These are phyloP conservation scores for Cydia splendana DNA, from an alignment of 1,140 invertebrate species.

Conservation along the genomic window DNA sequence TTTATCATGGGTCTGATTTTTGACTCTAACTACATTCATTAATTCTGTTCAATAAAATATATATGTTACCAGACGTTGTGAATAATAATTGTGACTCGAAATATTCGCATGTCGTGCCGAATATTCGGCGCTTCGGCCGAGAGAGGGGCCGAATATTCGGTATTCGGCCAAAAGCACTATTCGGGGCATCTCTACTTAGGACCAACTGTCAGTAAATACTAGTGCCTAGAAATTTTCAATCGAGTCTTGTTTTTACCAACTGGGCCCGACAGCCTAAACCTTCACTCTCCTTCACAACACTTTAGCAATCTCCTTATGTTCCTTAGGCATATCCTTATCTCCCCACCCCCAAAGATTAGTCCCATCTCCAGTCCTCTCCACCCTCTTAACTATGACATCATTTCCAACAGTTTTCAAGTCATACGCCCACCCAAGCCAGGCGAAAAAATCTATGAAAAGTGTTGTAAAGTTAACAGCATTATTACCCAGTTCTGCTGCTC, in stretches of 20 bases:
- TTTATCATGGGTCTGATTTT: no score
- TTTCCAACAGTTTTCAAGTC: neutral
- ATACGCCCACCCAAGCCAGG: conserved; percentile 19
- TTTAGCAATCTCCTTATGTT: neutral
- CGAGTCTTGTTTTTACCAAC: neutral
- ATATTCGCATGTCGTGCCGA: no score
- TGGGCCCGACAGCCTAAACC: neutral
- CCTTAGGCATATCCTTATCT: neutral
- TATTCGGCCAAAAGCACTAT: no score
- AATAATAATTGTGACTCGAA: no score
- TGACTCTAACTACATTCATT: no score
- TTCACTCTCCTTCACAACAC: neutral
- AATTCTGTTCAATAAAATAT: no score
- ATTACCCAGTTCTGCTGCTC: neutral
- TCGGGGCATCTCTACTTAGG: no score
- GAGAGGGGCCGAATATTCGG: no score
- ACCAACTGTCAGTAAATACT: no score
- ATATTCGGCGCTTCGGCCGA: no score
- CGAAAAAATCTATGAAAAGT: conserved; percentile 3
- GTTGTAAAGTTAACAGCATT: neutral
- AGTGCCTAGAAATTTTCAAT: no score
- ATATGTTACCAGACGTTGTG: no score
- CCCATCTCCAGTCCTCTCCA: conserved; percentile 3
- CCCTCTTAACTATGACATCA: neutral
- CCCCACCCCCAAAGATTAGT: conserved; percentile 13